Conservation (phyloP, 2,888 invertebrate species). For the Ornithoptera priamus region DNA sequence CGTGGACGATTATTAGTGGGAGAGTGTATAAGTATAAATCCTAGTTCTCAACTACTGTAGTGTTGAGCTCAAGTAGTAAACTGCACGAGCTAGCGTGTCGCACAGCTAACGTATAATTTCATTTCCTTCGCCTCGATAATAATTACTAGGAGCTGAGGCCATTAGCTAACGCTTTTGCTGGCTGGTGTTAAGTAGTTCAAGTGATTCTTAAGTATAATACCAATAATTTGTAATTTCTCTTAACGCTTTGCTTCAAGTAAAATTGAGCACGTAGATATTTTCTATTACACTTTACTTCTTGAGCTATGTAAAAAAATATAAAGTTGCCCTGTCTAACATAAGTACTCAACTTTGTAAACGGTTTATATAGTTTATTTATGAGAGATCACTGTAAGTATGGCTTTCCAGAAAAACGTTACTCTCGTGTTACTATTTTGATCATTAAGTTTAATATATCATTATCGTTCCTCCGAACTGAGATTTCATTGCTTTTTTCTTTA, state of each 20-base stretch:
- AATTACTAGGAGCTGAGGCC: conserved; percentile 25
- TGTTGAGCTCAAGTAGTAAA: conserved; percentile 18
- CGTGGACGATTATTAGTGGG: not conserved
- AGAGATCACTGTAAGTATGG: too few species aligned
- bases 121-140: conserved; percentile 28
- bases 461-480: too few species aligned
- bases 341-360: too few species aligned
- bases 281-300: not conserved
- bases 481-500: too few species aligned
- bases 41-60: conserved; percentile 1
- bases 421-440: too few species aligned
- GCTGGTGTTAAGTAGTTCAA: conserved; percentile 26
- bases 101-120: conserved; percentile 28
- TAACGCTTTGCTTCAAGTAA: conserved; percentile 17
- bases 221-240: conserved; percentile 18
- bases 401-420: too few species aligned
- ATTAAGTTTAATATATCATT: too few species aligned
- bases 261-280: not conserved
- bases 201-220: conserved; percentile 26
- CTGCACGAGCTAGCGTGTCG: conserved; percentile 27
- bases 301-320: not conserved
- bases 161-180: conserved; percentile 29
- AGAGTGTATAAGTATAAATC: conserved; percentile 1
- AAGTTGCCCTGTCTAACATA: too few species aligned
- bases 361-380: too few species aligned